Evolutionary conservation across 2,888 invertebrate genomes (phyloP).

Genomic region (Melinaea menophilus): DNA sequence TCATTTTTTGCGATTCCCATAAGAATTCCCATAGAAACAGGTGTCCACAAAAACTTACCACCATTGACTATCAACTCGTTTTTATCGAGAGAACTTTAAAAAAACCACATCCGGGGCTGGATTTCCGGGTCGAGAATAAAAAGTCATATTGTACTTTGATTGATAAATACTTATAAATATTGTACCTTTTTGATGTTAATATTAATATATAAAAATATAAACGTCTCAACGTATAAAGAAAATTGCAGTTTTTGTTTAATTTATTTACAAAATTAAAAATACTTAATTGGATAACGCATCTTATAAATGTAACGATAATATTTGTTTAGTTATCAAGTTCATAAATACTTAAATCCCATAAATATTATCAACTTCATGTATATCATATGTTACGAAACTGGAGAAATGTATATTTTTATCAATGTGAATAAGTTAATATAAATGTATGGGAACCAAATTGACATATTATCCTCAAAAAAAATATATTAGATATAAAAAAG

Average conservation of each 20-base stretch:
- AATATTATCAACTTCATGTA: no score
- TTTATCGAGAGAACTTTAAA: conserved; percentile 51
- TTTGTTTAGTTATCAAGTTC: no score
- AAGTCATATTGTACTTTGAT: conserved; percentile 38
- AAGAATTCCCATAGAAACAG: conserved; percentile 65
- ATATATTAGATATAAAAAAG: neutral
- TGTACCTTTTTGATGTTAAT: neutral
- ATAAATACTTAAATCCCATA: no score
- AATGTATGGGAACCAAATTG: neutral
- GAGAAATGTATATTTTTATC: no score
- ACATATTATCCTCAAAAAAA: neutral
- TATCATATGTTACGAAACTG: no score
- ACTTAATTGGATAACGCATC: no score
- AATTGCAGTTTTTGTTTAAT: no score
- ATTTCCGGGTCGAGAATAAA: conserved; percentile 68
- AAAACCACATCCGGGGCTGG: conserved; percentile 63
- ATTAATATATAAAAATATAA: neutral
- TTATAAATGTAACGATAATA: no score
- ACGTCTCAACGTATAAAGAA: no score
- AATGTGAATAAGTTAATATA: no score
- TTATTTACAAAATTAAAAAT: no score
- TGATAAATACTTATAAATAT: conserved; percentile 56
- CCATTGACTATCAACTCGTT: conserved; percentile 62
- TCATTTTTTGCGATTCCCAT: conserved; percentile 45
- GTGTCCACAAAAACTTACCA: conserved; percentile 63